Evolutionary conservation across 2,797 vertebrate genomes (phyloP).

Genomic region (Urosaurus nigricauda): DNA sequence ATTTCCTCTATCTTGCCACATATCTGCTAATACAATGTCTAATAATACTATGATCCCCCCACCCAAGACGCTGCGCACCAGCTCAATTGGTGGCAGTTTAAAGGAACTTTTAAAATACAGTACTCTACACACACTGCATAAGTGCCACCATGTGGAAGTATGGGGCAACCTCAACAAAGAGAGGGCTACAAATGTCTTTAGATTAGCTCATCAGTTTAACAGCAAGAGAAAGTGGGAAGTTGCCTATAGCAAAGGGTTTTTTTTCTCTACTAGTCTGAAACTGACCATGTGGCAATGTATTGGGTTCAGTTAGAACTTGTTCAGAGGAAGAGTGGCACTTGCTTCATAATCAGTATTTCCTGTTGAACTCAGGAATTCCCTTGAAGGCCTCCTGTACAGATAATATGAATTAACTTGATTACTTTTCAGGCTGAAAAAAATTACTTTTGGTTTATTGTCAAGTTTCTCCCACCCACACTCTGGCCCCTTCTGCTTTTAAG

Average conservation of each 20-base stretch:
- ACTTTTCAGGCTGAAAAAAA: conserved; percentile 61
- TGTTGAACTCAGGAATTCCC: conserved; percentile 69
- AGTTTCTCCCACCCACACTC: conserved; percentile 48
- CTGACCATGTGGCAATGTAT: background rate
- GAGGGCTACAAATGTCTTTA: background rate
- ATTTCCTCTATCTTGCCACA: background rate
- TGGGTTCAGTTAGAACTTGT: conserved; percentile 55
- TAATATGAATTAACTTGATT: conserved; percentile 65
- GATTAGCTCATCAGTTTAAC: background rate
- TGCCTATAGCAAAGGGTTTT: background rate
- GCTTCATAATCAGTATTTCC: conserved; percentile 71
- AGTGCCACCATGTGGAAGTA: conserved; percentile 4
- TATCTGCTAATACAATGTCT: background rate
- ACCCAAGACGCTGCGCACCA: background rate
- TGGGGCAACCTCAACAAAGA: background rate
- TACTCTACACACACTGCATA: background rate
- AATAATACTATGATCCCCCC: too few relatives aligned
- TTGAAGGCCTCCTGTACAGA: conserved; percentile 69
- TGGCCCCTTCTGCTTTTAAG: background rate
- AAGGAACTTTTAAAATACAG: background rate
- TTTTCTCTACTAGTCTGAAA: background rate
- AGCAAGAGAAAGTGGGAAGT: background rate
- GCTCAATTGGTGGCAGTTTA: background rate
- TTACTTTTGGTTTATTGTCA: conserved; percentile 64
- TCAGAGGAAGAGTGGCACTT: conserved; percentile 68